These are phyloP conservation scores for Eucera pruinosa DNA, from an alignment of 2,888 invertebrate genomes.

Conservation along the genomic window DNA sequence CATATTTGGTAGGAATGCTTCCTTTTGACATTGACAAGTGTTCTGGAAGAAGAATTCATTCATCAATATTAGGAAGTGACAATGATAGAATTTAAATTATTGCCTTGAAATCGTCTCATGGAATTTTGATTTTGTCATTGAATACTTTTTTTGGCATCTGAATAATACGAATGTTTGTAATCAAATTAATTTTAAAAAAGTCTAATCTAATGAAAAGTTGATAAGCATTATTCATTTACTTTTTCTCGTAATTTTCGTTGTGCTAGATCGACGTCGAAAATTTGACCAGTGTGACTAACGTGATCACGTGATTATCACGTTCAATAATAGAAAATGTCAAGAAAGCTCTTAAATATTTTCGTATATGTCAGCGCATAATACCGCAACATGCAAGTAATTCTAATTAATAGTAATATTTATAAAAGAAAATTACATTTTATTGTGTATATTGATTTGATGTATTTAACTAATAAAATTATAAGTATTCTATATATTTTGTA, in stretches of 20 bases:
- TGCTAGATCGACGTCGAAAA: slow-evolving; percentile 3
- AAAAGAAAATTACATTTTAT: not conserved
- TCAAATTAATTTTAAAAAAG: too few relatives aligned
- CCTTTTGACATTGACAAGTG: slow-evolving; percentile 31
- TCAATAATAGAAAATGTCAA: not conserved
- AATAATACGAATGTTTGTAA: too few relatives aligned
- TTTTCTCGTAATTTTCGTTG: not conserved
- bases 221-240: slow-evolving; percentile 5
- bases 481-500: too few relatives aligned
- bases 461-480: not conserved
- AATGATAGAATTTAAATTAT: not conserved
- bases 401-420: too few relatives aligned
- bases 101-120: not conserved
- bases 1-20: slow-evolving; percentile 32
- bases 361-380: too few relatives aligned
- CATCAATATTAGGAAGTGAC: not conserved
- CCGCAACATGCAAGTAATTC: too few relatives aligned
- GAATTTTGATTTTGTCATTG: not conserved
- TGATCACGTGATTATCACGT: slow-evolving; percentile 3
- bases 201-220: not conserved
- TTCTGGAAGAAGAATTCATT: slow-evolving; percentile 36
- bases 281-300: slow-evolving; percentile 1
- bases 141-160: not conserved
- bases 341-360: not conserved
- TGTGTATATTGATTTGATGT: not conserved